Base-by-base conservation (phyloP, 2,888 invertebrate species). In the Hirtodrosophila alboralis region DNA sequence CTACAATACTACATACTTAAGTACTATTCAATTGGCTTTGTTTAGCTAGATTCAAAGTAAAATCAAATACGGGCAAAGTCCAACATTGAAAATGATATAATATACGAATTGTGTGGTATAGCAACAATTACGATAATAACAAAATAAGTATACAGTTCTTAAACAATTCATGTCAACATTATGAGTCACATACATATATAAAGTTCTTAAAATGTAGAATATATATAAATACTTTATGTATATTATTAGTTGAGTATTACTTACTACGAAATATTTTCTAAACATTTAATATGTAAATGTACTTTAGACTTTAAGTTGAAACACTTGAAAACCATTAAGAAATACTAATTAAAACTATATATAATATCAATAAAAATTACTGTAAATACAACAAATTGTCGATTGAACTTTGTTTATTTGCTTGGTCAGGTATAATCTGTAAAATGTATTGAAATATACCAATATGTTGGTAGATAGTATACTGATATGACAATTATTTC, bases 61-160 rank as follows among this genome's bases (percentile, higher is more conserved):
- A 65, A 53, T 60, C 49, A 44, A 57, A 75, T 38, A 18, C 45
- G 36, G 31, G 8, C 66, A 72, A 79, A 81, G 84, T 79, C 59
- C 68, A 47, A 21, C 16, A 36, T 8, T 26, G 23, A 30, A 45
- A 43, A 59, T 75, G 58, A 71, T 71, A 71, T 70, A 71, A 75
- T 58, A 59, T 28, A 27, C 38, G 21, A 33, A 30, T 53, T 13
- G 31, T 52, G 43, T 45, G 30, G 23, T 76, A 44, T 18, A 40
- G 43, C 12, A 76, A 56, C 52, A 58, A 63, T 53, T 56, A 62
- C 63, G 75, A 83, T 79, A 79, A 78, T 75, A 63, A 56, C 65
- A 53, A 61, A 51, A 60, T 60, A 66, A 54, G 34, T 16, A 40
- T 12, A 37, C 21, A 45, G 14, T 26, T 58, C 34, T 34, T 26